A percentile compares a stretch with the other conserved stretches of the same genome.
Evolutionary conservation across 1,140 invertebrate genomes (phyloP).

Genomic region (Drosophila athabasca): DNA sequence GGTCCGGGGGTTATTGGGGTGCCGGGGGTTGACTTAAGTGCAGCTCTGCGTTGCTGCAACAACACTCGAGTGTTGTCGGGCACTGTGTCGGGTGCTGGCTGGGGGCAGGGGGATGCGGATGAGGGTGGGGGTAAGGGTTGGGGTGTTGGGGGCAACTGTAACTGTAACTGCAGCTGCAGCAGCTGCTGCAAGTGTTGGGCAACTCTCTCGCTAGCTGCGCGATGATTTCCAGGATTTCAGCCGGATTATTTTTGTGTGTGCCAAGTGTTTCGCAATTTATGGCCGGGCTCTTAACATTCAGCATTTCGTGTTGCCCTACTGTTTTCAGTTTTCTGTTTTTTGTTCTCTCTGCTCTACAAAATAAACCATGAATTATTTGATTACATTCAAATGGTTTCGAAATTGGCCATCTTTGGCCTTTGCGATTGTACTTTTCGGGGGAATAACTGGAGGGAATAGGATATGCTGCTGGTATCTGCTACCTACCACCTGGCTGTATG

Average conservation of each 20-base stretch:
- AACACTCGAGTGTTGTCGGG: slow-evolving; percentile 16
- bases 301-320: not conserved
- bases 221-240: slow-evolving; percentile 40
- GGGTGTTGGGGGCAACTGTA: not conserved
- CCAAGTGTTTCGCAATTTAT: slow-evolving; percentile 49
- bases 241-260: slow-evolving; percentile 36
- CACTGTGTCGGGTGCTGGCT: not conserved
- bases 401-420: slow-evolving; percentile 29
- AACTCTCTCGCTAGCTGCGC: slow-evolving; percentile 44
- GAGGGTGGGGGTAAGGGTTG: too few relatives aligned
- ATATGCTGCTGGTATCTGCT: too few relatives aligned
- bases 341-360: not conserved
- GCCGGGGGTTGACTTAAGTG: slow-evolving; percentile 19
- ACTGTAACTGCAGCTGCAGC: slow-evolving; percentile 20
- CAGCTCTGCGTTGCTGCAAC: slow-evolving; percentile 11
- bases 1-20: not conserved
- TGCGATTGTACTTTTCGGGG: too few relatives aligned
- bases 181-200: slow-evolving; percentile 26
- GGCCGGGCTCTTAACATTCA: slow-evolving; percentile 11
- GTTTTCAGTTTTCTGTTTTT: not conserved
- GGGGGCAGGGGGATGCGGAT: not conserved
- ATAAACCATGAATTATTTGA: slow-evolving; percentile 40
- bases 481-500: too few relatives aligned
- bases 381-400: slow-evolving; percentile 36
- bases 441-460: too few relatives aligned